These are phyloP conservation scores for Cuculus canorus DNA, from an alignment of 2,797 vertebrate genomes.

Conservation along the genomic window DNA sequence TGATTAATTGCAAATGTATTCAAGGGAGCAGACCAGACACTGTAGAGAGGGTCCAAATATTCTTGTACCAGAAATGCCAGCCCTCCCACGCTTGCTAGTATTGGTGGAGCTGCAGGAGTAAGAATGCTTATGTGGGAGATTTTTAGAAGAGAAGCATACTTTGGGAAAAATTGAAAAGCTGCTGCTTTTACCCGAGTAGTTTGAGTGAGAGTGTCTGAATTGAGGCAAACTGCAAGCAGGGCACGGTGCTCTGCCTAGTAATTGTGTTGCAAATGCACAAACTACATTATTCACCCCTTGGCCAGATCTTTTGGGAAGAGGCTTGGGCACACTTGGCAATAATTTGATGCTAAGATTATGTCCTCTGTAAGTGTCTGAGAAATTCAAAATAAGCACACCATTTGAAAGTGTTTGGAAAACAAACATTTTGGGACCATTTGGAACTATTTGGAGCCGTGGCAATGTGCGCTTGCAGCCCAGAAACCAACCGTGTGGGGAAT, in stretches of 20 bases:
- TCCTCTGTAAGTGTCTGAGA: not conserved
- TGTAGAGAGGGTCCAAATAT: not conserved
- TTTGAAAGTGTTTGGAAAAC: not conserved
- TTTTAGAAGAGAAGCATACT: not conserved
- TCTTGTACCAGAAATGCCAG: not conserved
- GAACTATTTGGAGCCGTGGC: too few relatives aligned
- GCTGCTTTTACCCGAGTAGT: not conserved
- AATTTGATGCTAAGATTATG: not conserved
- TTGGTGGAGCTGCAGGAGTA: conserved; percentile 2
- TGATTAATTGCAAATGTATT: conserved; percentile 48
- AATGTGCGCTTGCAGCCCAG: too few relatives aligned
- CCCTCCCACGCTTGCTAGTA: not conserved
- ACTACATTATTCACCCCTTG: not conserved
- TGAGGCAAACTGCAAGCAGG: not conserved
- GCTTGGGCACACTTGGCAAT: conserved; percentile 10
- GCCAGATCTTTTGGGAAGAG: conserved; percentile 13
- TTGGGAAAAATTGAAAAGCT: conserved; percentile 3
- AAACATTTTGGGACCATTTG: not conserved
- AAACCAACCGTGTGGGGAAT: too few relatives aligned
- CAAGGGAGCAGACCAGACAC: not conserved
- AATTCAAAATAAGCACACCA: conserved; percentile 28
- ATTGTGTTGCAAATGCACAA: conserved; percentile 41
- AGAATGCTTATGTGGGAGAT: conserved; percentile 15
- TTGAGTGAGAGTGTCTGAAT: not conserved
- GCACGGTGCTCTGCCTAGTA: conserved; percentile 10